Base-by-base conservation (phyloP, 1,140 invertebrate genomes). In the Pentalonia nigronervosa region DNA sequence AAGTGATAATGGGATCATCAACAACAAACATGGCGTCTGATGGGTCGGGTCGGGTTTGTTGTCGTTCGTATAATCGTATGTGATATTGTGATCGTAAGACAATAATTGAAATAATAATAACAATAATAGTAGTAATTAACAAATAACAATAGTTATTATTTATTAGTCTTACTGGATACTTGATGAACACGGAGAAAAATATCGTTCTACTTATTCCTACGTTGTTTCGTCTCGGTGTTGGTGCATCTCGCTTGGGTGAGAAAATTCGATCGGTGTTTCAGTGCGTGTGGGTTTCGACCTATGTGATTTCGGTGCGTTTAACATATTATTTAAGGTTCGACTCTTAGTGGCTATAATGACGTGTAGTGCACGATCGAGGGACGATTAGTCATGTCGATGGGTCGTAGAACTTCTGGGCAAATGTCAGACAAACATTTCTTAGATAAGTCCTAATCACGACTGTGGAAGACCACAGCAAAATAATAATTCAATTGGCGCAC, bases 41-140 rank as follows among this genome's bases (percentile, higher is more conserved):
- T 41, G 91, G 91, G 76, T 84, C 91, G 91, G 90, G 81, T 93
- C 91, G 76, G 91, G 47, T 93, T 93, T 93, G 91, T 93, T 93
- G 91, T 84, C 76, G 76, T 92, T 84, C 48, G 76, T 41, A 17
- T 60, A 41, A 41, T 41, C 41, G 41, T 41, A 41, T 41, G 41
- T 41, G 41, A 41, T 41, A 41, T 41, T 41, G 53, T 25, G 53
- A 41, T 60, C 53, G 89, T 90, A 25, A 34, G 34, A 45, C 47
- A 86, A 87, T 47, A 87, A 90, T 36, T 34, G 34, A 36, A 41
- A 88, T 50, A 34, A 53, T 25, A 41, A 56, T 87, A 87, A 90
- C 36, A 56, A 90, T 56, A 90, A 90, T 56, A 53, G 7, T 90
- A 90, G 56, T 41, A 90, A 89, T 87, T 45, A 86, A 41, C 14